Base-by-base conservation (phyloP, 2,888 invertebrate genomes). In the Drosophila paucipuncta region DNA sequence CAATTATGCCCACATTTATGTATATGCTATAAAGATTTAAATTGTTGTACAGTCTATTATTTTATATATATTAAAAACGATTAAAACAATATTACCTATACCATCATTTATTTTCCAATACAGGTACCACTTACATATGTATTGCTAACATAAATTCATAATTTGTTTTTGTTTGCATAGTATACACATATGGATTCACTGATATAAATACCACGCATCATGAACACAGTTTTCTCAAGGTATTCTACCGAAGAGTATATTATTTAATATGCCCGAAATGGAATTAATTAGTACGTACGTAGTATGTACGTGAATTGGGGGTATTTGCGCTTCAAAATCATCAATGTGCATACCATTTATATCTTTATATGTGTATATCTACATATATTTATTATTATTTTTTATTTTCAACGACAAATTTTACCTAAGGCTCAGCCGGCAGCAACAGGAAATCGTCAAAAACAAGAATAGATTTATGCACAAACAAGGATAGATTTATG, bases 401-500 rank as follows among this genome's bases (percentile, higher is more conserved):
- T 47, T 25, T 25, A 2, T 47, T 47, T 47, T 9, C 47, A 47
- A 47, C 25, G 47, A 9, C 22, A 41, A 16, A 41, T 22, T 10
- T 69, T 60, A 41, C 5, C 50, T 62, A 57, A 49, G 39, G 31
- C 37, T 70, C 47, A 39, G 43, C 25, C 72, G 39, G 35, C 52
- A 71, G 50, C 43, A 62, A 25, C 30, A 59, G 49, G 53, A 63
- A 53, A 49, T 53, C 53, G 28, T 47, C 33, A 25, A 39, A 35
- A 58, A 41, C 59, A 43, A 22, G 25, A 47, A 47, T 47, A 58
- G 22, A 41, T 31, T 41, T n/a, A 35, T 30, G n/a, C 28, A 41
- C 41, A 67, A 41, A 30, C 39, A 55, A n/a, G 30, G 41, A 58
- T 41, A 58, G 22, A 41, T 31, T 41, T n/a, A 35, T 30, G n/a